Percentiles rank a stretch among this genome's conserved stretches.
Evolutionary conservation across 2,888 invertebrate genomes (phyloP).

Genomic region (Orthosia cruda): DNA sequence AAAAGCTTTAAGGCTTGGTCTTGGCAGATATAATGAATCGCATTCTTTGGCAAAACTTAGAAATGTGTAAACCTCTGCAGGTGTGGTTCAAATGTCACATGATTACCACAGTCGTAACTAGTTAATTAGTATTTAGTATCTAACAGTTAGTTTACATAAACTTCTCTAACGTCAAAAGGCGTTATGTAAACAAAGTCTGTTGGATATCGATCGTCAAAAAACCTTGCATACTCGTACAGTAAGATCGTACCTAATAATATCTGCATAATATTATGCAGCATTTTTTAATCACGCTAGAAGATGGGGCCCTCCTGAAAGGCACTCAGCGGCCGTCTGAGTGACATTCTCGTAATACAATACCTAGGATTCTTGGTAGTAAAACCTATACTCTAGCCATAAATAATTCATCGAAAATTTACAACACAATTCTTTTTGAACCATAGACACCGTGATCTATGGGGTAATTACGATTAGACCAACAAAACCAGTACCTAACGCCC

Average conservation of each 20-base stretch:
- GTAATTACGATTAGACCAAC: conserved; percentile 32
- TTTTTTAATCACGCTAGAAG: too few species aligned
- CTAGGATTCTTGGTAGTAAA: background rate
- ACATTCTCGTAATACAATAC: background rate
- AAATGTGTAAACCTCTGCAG: background rate
- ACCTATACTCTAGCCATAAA: background rate
- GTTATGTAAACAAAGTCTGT: background rate
- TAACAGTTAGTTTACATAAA: background rate
- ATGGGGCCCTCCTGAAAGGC: too few species aligned
- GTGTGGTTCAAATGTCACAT: background rate
- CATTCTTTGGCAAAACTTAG: conserved; percentile 8
- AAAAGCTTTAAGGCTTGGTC: background rate
- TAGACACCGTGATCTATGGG: conserved; percentile 20
- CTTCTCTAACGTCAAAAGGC: too few species aligned
- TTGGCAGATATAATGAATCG: background rate
- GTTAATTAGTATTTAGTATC: background rate
- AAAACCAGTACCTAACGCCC: background rate
- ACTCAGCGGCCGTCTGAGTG: too few species aligned
- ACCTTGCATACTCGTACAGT: background rate
- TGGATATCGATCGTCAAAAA: background rate
- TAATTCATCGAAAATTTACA: background rate
- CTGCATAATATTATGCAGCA: too few species aligned
- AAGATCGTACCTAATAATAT: too few species aligned
- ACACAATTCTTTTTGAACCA: background rate
- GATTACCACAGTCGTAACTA: background rate